Evolutionary conservation across 2,797 vertebrate species (phyloP).

Genomic region (Tauraco hartlaubi): DNA sequence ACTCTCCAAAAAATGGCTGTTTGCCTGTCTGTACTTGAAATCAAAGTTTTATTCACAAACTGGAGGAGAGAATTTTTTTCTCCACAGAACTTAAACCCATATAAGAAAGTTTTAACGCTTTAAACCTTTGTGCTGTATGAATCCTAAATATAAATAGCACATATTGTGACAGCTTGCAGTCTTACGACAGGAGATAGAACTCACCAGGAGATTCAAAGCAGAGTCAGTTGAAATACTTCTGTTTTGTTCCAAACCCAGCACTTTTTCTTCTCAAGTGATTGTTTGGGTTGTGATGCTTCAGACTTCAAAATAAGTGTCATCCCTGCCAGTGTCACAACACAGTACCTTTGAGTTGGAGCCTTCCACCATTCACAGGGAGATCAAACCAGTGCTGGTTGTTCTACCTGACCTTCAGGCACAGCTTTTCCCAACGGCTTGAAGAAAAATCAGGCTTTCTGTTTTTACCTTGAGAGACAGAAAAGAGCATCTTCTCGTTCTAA

Average conservation of each 20-base stretch:
- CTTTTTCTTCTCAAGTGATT: not conserved
- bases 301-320: not conserved
- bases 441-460: not conserved
- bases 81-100: not conserved
- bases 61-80: not conserved
- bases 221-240: not conserved
- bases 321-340: not conserved
- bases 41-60: not conserved
- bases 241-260: not conserved
- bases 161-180: not conserved
- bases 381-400: not conserved
- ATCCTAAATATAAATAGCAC: slow-evolving; percentile 32
- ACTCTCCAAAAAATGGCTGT: not conserved
- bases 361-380: not conserved
- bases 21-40: not conserved
- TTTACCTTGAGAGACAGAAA: not conserved
- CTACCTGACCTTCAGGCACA: not conserved
- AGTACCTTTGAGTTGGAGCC: not conserved
- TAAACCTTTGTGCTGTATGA: not conserved
- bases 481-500: not conserved
- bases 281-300: not conserved
- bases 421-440: not conserved
- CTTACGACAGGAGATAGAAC: not conserved
- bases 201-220: not conserved
- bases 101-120: not conserved